Evolutionary conservation across 2,797 vertebrate species (phyloP), one percentile per base, ranked within the genome.

Genomic region (Clamator glandarius): DNA sequence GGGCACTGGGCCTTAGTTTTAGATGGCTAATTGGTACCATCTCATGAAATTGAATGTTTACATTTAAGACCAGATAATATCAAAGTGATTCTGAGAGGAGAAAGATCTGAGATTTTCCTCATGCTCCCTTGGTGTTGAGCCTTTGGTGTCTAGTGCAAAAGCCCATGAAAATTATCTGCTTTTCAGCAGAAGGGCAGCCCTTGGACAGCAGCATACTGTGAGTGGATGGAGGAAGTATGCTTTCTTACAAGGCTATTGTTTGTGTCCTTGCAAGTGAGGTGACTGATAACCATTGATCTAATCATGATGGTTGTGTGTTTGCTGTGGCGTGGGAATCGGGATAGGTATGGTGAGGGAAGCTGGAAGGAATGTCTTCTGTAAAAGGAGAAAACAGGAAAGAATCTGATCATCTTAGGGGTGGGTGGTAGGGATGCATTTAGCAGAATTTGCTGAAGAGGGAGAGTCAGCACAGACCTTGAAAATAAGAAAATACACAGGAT

Each of bases 251-350:
- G 12, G 25, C 51, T 85, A 0, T 62, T 80, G 24, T 26, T 75
- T 68, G 46, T 68, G 54, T 80, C 50, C 14, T 85, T 64, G 46
- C 23, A 75, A 68, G 31, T 29, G 14, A 51, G 52, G 33, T 35
- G 26, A 28, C 28, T 67, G 66, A 57, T 57, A 63, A 63, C 9
- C 44, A 23, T 33, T 28, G 29, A 41, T 70, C 51, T 26, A 26
- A 2, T 67, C 2, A 2, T 20, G n/a, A 57, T 5, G 11, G 14
- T 54, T 58, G 5, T 0, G 0, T 48, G 44, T 64, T 55, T 74
- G 41, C 5, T 79, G 50, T 48, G 46, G 44, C 19, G 7, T 44
- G 44, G 44, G 21, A 48, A 23, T 23, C 48, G 46, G 46, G 46
- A 20, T 50, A 23, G 44, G 50, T 69, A 15, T 15, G 8, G 6